Base-by-base conservation (phyloP, 2,797 vertebrate genomes). In the Sebastes nivosus region DNA sequence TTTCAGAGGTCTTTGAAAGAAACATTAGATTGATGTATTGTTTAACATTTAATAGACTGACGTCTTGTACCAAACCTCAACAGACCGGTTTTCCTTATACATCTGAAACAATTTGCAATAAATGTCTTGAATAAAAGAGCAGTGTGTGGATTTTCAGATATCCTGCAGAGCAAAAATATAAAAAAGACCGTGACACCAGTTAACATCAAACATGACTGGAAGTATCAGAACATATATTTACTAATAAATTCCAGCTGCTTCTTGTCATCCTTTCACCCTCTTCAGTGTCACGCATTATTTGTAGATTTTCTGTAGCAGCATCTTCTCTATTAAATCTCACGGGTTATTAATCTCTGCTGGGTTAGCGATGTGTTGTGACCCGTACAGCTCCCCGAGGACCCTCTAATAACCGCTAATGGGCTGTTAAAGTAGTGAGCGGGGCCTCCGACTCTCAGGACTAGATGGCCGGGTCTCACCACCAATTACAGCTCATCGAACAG, bases 401-500 rank as follows among this genome's bases (percentile, higher is more conserved):
- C 83, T 77, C 64, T 93, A 89, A 91, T 94, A 91, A 92, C 89
- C 55, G 79, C 91, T 95, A 95, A 96, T 95, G 95, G 94, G 86
- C 89, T 93, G 89, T 88, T 95, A 94, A 92, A 94, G 85, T 88
- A 83, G 87, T 89, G 92, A 90, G 89, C 54, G 82, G 86, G 82
- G 69, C 72, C 70, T 71, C 50, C 7, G 10, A 65, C 18, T 82
- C 92, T 94, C 87, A 79, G 67, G 63, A 84, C 81, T 75, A 67
- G 88, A 88, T 89, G 89, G 78, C 86, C 16, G 69, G 77, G 57
- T 75, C 85, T 91, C 93, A 91, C 91, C 92, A 83, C 82, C 93
- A 95, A 95, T 96, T 96, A 96, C 82, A 92, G 93, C 92, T 95
- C 94, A 95, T 95, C 94, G 92, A 95, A 91, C 90, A 89, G 83